phyloP scores from a whole-genome alignment of 2,113 vertebrate species.

The Syrrhaptes paradoxus region DNA sequence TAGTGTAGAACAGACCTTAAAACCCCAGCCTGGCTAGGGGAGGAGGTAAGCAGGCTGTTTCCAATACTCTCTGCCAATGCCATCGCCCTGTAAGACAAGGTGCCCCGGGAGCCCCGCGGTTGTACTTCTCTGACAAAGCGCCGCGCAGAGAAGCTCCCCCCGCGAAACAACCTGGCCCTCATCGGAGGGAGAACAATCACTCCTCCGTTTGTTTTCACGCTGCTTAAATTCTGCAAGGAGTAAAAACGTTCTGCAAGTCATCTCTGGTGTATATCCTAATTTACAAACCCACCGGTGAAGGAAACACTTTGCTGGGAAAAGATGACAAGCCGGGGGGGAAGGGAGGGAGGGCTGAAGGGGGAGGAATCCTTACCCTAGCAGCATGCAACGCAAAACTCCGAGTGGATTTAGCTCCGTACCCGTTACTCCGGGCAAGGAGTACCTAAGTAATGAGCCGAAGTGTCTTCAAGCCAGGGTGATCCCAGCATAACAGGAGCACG shows the following conservation, averaged over 20 bases:
- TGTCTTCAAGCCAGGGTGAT: neutral
- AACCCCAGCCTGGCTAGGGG: neutral
- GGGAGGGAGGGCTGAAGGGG: fast-evolving
- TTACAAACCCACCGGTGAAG: neutral
- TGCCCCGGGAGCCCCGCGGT: neutral
- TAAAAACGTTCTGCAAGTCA: neutral
- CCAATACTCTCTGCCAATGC: neutral
- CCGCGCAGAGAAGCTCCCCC: neutral
- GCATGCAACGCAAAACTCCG: neutral
- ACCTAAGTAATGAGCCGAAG: neutral
- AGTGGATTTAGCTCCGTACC: neutral
- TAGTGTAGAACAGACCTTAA: neutral
- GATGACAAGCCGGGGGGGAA: neutral
- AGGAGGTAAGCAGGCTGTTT: neutral
- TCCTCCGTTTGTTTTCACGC: neutral
- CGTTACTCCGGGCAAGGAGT: neutral
- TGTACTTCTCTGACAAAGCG: neutral
- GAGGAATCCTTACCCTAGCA: neutral
- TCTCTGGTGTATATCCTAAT: neutral
- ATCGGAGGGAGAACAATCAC: neutral
- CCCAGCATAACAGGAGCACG: neutral
- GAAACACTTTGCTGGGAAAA: neutral
- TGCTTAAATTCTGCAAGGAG: neutral
- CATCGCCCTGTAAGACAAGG: neutral
- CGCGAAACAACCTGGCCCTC: neutral